phyloP scores from a whole-genome alignment of 2,113 vertebrate genomes.

The Salvelinus alpinus region DNA sequence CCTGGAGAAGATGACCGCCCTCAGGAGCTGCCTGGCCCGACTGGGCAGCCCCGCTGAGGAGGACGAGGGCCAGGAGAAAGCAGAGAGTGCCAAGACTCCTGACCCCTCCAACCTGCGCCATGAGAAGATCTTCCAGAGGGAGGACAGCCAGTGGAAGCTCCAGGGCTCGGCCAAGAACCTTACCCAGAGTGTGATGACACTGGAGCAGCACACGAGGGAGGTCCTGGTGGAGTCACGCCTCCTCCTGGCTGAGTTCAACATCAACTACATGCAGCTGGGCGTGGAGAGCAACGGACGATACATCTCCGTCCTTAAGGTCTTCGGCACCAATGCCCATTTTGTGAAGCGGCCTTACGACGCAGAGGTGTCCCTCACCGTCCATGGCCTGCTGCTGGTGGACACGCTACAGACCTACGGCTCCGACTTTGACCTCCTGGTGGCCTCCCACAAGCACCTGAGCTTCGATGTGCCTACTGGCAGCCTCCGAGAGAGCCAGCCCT shows the following conservation, averaged over 20 bases:
- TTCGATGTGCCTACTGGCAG: slow-evolving; percentile 94
- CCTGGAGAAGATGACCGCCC: slow-evolving; percentile 90
- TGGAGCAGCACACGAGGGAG: slow-evolving; percentile 93
- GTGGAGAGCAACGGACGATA: slow-evolving; percentile 93
- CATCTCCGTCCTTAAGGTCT: slow-evolving; percentile 97
- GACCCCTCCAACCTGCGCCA: slow-evolving; percentile 79
- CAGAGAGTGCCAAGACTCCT: slow-evolving; percentile 41
- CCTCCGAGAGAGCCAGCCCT: slow-evolving; percentile 86
- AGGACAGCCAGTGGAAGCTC: slow-evolving; percentile 82
- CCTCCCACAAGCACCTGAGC: slow-evolving; percentile 95
- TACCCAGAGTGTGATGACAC: slow-evolving; percentile 88
- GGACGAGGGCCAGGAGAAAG: slow-evolving; percentile 60
- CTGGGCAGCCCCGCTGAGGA: slow-evolving; percentile 68
- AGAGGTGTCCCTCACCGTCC: slow-evolving; percentile 91
- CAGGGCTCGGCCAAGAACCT: slow-evolving; percentile 89
- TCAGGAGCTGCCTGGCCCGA: slow-evolving; percentile 85
- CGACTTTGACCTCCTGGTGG: slow-evolving; percentile 96
- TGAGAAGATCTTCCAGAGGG: slow-evolving; percentile 85
- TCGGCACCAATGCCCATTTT: slow-evolving; percentile 93
- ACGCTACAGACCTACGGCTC: slow-evolving; percentile 94
- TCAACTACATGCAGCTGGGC: slow-evolving; percentile 95
- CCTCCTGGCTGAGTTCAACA: slow-evolving; percentile 91
- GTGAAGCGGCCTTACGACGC: slow-evolving; percentile 95
- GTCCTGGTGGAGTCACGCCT: slow-evolving; percentile 94
- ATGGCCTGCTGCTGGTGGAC: slow-evolving; percentile 92